Percentiles rank a stretch among this genome's conserved stretches.
Conservation (phyloP, 1,140 invertebrate species). For the Hyposmocoma kahamanoa region DNA sequence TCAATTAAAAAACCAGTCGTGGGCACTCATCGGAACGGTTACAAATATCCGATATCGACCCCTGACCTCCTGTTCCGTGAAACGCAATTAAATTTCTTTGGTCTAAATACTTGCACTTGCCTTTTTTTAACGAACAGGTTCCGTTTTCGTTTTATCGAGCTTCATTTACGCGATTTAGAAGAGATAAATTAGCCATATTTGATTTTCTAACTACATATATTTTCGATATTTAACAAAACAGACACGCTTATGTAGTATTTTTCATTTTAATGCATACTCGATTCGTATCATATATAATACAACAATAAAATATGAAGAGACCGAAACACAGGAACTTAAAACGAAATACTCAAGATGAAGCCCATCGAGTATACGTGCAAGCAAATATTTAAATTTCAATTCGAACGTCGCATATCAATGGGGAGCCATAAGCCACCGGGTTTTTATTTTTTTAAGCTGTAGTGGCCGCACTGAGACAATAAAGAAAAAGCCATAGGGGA, state of each 20-base stretch:
- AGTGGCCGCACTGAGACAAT: slow-evolving; percentile 63
- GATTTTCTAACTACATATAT: not conserved
- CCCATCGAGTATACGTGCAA: slow-evolving; percentile 46
- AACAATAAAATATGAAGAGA: slow-evolving; percentile 55
- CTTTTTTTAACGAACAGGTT: slow-evolving; percentile 27
- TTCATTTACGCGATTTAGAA: slow-evolving; percentile 24
- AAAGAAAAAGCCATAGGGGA: slow-evolving; percentile 64
- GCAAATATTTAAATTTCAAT: slow-evolving; percentile 73
- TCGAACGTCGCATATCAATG: slow-evolving; percentile 71
- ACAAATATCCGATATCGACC: slow-evolving; percentile 36
- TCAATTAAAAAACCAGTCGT: slow-evolving; percentile 42
- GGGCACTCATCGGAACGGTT: slow-evolving; percentile 32
- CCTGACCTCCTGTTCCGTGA: slow-evolving; percentile 39
- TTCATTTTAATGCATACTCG: not conserved
- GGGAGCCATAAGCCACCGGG: slow-evolving; percentile 69
- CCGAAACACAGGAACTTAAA: slow-evolving; percentile 54
- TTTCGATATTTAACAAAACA: not conserved
- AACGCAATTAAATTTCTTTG: slow-evolving; percentile 56
- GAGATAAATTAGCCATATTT: not conserved
- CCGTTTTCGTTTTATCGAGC: slow-evolving; percentile 27
- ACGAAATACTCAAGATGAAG: slow-evolving; percentile 57
- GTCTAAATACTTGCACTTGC: slow-evolving; percentile 32
- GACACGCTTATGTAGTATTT: not conserved
- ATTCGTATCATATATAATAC: slow-evolving; percentile 4
- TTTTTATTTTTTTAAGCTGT: slow-evolving; percentile 48